Conservation (phyloP, 1,140 invertebrate genomes). For the Pseudomyrmex flavicornis region DNA sequence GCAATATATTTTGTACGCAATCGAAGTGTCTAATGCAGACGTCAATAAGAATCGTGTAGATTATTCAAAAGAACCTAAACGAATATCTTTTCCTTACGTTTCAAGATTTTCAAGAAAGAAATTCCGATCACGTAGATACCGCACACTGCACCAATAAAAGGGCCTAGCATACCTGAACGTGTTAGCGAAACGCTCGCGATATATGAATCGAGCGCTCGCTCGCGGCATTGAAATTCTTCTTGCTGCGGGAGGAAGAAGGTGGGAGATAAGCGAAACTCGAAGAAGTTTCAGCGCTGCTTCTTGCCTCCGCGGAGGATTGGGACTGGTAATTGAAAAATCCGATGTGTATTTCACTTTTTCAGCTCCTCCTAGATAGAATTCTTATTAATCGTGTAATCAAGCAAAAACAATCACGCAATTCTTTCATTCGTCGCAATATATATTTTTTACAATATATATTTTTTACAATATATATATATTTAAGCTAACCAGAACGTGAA, state of each 20-base stretch:
- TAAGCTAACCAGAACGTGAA: no score
- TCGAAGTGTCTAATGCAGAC: constrained; percentile 19
- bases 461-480: no score
- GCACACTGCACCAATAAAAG: constrained; percentile 49
- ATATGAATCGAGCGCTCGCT: constrained; percentile 45
- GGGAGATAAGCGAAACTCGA: not conserved
- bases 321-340: not conserved
- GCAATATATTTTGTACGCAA: not conserved
- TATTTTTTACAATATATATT: no score
- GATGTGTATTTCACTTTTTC: not conserved
- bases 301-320: not conserved
- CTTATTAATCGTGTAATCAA: not conserved
- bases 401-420: no score
- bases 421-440: no score
- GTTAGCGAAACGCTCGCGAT: constrained; percentile 53
- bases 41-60: constrained; percentile 8
- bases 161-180: constrained; percentile 53
- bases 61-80: constrained; percentile 16
- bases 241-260: constrained; percentile 18
- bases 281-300: constrained; percentile 9
- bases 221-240: constrained; percentile 38
- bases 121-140: constrained; percentile 43
- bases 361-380: not conserved
- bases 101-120: constrained; percentile 36
- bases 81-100: constrained; percentile 21